phyloP scores from a whole-genome alignment of 1,140 invertebrate genomes.

The Dolichoris vasculosae region DNA sequence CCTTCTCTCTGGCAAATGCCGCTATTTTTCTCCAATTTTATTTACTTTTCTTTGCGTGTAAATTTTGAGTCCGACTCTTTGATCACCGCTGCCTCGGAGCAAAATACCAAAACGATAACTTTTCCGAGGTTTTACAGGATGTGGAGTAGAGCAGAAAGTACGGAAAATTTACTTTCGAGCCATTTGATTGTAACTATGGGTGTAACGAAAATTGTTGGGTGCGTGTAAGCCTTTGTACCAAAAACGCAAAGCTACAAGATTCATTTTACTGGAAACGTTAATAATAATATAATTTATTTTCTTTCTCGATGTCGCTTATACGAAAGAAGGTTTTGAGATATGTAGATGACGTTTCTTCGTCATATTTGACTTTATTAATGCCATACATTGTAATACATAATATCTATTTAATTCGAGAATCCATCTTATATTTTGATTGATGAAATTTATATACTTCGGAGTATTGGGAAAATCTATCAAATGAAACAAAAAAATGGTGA shows the following conservation, averaged over 20 bases:
- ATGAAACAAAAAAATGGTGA: neutral
- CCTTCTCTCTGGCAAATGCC: neutral
- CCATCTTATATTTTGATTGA: constrained; percentile 4
- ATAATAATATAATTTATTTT: constrained; percentile 25
- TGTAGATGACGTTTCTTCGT: neutral
- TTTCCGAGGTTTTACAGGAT: too few relatives aligned
- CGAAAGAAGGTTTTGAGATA: neutral
- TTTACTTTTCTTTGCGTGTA: neutral
- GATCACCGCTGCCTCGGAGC: neutral
- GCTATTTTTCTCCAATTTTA: neutral
- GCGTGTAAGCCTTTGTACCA: neutral
- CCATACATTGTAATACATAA: neutral
- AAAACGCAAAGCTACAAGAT: neutral
- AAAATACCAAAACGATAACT: neutral
- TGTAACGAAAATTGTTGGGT: too few relatives aligned
- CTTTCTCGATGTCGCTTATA: neutral
- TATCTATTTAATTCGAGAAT: constrained; percentile 5
- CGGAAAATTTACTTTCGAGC: neutral
- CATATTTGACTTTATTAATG: constrained; percentile 17
- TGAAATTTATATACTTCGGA: neutral
- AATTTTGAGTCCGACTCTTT: neutral
- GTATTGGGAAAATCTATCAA: neutral
- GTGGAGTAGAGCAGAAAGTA: neutral
- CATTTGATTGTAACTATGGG: neutral
- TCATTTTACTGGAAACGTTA: neutral